These are phyloP conservation scores for Amphilophus citrinellus DNA, from an alignment of 2,113 vertebrate genomes.

Conservation along the genomic window DNA sequence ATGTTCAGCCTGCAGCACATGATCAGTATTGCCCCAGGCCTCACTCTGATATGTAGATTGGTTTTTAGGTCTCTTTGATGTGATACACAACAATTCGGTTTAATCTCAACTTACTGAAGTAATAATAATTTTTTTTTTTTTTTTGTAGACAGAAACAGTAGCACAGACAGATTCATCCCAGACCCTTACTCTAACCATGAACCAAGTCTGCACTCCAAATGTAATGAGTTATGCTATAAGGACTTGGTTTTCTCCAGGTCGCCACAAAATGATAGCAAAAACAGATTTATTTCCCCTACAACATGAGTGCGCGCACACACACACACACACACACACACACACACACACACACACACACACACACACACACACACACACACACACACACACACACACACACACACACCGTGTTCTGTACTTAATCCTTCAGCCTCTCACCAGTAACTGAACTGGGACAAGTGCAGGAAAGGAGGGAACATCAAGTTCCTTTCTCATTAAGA, in stretches of 20 bases:
- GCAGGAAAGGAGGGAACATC: slow-evolving; percentile 37
- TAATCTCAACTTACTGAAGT: background rate
- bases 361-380: background rate
- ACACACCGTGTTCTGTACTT: background rate
- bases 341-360: background rate
- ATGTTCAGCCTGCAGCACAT: background rate
- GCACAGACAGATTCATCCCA: slow-evolving; percentile 8
- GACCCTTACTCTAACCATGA: background rate
- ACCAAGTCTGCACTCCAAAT: background rate
- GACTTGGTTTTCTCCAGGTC: background rate
- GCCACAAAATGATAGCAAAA: background rate
- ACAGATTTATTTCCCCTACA: slow-evolving; percentile 2
- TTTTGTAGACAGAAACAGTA: background rate
- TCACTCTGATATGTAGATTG: background rate
- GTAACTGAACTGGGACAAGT: slow-evolving; percentile 44
- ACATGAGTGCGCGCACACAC: background rate
- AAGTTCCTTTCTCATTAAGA: slow-evolving; percentile 34
- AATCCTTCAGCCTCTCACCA: slow-evolving; percentile 36
- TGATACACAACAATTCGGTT: background rate
- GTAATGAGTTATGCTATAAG: background rate
- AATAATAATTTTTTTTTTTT: background rate
- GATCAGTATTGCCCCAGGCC: background rate
- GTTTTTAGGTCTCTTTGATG: background rate
- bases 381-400: too few species aligned
- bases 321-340: background rate